Base-by-base conservation (phyloP, 2,888 invertebrate genomes). In the Oxytorus armatus region DNA sequence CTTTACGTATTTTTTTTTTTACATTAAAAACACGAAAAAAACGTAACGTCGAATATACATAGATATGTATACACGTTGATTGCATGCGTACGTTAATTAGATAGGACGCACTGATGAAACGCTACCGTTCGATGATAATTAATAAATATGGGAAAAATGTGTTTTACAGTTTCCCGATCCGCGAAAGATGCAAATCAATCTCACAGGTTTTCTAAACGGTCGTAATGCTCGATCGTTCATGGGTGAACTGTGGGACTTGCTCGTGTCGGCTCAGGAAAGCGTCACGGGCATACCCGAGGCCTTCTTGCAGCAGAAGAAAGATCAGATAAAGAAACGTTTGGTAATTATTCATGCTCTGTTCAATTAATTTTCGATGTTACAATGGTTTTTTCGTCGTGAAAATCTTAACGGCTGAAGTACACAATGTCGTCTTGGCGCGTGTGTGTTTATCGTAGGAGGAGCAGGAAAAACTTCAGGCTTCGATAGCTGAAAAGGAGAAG, bases 111-210 rank as follows among this genome's bases (percentile, higher is more conserved):
- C 14, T 14, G 3, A 14, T 7, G 36, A 36, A 3, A 3, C 29
- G 36, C n/a, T n/a, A 36, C 21, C 1, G 18, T 79, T 77, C 55
- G 33, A 63, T 44, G 14, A 53, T 65, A 16, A 63, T 57, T 51
- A n/a, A n/a, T 61, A 49, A 63, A 33, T 18, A 5, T 21, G 59
- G 23, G 29, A 0, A 47, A 47, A 18, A 55, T 73, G 57, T 78
- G 89, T 91, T 93, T 94, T 93, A 91, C 93, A 97, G 97, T 97
- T 95, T 93, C 98, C 98, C 69, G 98, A 99, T 93, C 98, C 98
- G 61, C 97, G 98, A 93, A 97, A 98, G 93, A 99, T 99, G 96
- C 99, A 99, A 95, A 99, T 99, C 90, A 99, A 99, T 93, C 94
- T 99, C 92, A 99, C 99, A 55, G 99, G 99, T 57, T 99, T 99